phyloP scores from a whole-genome alignment of 2,113 vertebrate species.

The Callionymus lyra region DNA sequence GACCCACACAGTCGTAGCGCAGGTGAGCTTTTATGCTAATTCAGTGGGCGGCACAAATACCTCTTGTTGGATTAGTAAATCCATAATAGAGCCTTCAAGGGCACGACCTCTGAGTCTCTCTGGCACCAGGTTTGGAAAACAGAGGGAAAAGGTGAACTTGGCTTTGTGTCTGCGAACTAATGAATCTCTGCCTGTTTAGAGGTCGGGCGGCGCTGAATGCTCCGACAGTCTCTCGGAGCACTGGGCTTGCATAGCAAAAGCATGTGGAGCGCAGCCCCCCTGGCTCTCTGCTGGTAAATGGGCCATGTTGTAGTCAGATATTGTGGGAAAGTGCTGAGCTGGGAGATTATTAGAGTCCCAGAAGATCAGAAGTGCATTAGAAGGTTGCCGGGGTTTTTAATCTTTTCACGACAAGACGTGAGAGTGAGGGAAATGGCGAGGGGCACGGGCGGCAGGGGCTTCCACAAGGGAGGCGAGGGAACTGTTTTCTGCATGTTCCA shows the following conservation, averaged over 20 bases:
- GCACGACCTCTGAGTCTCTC: constrained; percentile 4
- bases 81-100: constrained; percentile 10
- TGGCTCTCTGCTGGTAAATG: constrained; percentile 19
- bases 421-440: constrained; percentile 2
- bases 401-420: constrained; percentile 10
- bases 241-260: constrained; percentile 18
- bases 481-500: too few species aligned
- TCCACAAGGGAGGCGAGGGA: background rate
- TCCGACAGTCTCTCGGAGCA: background rate
- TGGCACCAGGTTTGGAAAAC: background rate
- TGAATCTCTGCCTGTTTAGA: constrained; percentile 26
- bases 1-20: constrained; percentile 28
- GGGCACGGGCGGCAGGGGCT: background rate
- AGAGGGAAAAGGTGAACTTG: constrained; percentile 18
- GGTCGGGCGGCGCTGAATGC: constrained; percentile 2
- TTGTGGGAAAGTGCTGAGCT: constrained; percentile 30
- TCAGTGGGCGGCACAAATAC: constrained; percentile 18
- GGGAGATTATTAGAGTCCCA: constrained; percentile 10
- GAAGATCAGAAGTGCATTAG: constrained; percentile 6
- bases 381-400: constrained; percentile 11
- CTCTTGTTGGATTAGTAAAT: constrained; percentile 13
- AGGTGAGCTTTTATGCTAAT: constrained; percentile 7
- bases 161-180: constrained; percentile 11
- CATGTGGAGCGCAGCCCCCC: constrained; percentile 13
- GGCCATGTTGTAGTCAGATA: constrained; percentile 19